Evolutionary conservation across 1,140 invertebrate genomes (phyloP).

Genomic region (Drosophila pseudoobscura): DNA sequence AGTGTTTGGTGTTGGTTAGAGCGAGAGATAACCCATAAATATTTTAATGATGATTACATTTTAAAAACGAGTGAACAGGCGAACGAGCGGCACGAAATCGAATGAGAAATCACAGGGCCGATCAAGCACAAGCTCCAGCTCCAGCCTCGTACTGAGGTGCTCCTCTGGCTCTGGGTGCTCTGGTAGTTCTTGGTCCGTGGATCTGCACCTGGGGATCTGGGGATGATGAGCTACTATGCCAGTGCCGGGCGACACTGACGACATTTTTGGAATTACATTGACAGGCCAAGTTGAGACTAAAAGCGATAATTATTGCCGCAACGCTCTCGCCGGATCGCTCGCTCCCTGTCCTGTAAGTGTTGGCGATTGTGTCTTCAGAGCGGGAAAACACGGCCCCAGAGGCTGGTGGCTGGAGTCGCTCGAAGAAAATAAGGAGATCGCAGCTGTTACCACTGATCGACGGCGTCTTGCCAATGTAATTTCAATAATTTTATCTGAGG

Average conservation of each 20-base stretch:
- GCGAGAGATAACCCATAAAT: conserved; percentile 76
- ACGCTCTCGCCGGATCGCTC: too few relatives aligned
- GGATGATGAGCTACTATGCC: conserved; percentile 70
- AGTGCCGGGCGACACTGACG: conserved; percentile 75
- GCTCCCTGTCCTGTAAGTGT: conserved; percentile 60
- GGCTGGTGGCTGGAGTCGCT: background rate
- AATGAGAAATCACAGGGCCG: conserved; percentile 70
- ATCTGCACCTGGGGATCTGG: conserved; percentile 10
- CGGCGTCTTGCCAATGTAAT: conserved; percentile 82
- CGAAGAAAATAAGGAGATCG: conserved; percentile 1
- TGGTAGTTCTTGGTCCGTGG: conserved; percentile 12
- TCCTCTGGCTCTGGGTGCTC: conserved; percentile 26
- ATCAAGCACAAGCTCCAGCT: conserved; percentile 30
- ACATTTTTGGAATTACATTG: conserved; percentile 81
- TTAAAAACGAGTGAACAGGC: conserved; percentile 59
- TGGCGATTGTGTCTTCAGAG: conserved; percentile 63
- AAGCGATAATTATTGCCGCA: conserved; percentile 77
- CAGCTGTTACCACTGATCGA: conserved; percentile 46
- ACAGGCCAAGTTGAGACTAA: conserved; percentile 74
- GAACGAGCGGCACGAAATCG: conserved; percentile 46
- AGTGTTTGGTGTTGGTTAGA: conserved; percentile 25
- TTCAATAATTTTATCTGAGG: conserved; percentile 82
- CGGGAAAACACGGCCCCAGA: conserved; percentile 22
- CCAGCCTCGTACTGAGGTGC: background rate
- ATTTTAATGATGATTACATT: conserved; percentile 82